Conservation (phyloP, 2,113 vertebrate species). For the Triplophysa dalaica region DNA sequence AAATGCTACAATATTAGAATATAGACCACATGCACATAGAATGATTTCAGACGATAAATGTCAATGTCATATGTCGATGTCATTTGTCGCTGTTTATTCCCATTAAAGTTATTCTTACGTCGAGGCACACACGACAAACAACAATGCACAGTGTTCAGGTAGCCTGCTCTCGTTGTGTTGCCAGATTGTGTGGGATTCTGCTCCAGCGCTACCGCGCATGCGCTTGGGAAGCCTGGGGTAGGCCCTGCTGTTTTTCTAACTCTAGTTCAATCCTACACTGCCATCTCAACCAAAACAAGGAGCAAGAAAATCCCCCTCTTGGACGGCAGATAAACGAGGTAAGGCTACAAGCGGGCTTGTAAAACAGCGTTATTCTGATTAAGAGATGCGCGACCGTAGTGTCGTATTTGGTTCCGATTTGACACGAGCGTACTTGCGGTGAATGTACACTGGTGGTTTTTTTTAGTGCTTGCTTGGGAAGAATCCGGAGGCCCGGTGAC, state of each 20-base stretch:
- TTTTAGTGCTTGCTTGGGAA: constrained; percentile 38
- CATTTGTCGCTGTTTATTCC: too few relatives aligned
- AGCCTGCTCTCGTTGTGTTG: neutral
- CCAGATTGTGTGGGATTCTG: constrained; percentile 52
- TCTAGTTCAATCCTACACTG: constrained; percentile 65
- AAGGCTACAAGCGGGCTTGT: constrained; percentile 25
- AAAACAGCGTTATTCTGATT: neutral
- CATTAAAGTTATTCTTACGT: neutral
- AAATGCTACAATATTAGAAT: too few relatives aligned
- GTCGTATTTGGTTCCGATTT: neutral
- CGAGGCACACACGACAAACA: neutral
- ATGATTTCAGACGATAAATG: too few relatives aligned
- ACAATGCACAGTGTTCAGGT: neutral
- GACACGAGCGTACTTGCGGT: neutral
- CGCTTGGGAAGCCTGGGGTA: constrained; percentile 51
- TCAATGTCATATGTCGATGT: too few relatives aligned
- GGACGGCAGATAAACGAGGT: constrained; percentile 38
- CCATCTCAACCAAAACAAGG: constrained; percentile 66
- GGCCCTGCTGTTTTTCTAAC: constrained; percentile 63
- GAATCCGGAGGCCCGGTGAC: constrained; percentile 72
- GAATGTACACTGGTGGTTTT: constrained; percentile 29
- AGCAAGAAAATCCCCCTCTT: constrained; percentile 43
- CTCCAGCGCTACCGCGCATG: constrained; percentile 47
- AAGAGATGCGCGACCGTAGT: neutral
- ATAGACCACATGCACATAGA: too few relatives aligned